Evolutionary conservation across 2,113 vertebrate genomes (phyloP).

Genomic region (Meleagris gallopavo): DNA sequence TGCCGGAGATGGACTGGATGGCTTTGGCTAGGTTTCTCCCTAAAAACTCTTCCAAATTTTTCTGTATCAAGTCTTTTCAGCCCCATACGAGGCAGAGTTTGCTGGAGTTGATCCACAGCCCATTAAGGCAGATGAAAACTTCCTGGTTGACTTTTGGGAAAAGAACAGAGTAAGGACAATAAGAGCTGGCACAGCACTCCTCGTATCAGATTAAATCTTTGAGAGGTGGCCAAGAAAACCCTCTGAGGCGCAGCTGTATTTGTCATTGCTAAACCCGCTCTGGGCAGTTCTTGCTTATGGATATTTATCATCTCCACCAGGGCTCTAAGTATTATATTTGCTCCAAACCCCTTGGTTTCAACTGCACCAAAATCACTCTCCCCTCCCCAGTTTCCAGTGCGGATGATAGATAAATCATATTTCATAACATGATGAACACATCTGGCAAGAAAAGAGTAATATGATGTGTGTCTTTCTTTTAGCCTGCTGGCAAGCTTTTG

Average conservation of each 20-base stretch:
- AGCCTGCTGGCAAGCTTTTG: background rate
- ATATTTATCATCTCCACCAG: background rate
- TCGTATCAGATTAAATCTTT: background rate
- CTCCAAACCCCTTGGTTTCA: background rate
- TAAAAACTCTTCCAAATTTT: background rate
- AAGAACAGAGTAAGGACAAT: background rate
- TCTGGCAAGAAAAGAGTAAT: background rate
- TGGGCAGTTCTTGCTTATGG: background rate
- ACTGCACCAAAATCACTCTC: background rate
- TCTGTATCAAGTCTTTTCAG: background rate
- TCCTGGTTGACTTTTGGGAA: background rate
- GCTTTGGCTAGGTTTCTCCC: background rate
- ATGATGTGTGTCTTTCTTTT: background rate
- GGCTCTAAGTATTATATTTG: background rate
- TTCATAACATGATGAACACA: background rate
- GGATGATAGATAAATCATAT: background rate
- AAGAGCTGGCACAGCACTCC: background rate
- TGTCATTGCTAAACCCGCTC: fast-evolving
- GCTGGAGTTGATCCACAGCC: background rate
- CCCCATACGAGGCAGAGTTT: background rate
- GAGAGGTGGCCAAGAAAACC: background rate
- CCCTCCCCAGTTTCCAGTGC: background rate
- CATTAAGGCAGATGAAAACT: background rate
- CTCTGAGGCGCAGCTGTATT: background rate
- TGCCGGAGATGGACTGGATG: background rate